These are phyloP conservation scores for Zootermopsis nevadensis DNA, from an alignment of 2,888 invertebrate species.

Conservation along the genomic window DNA sequence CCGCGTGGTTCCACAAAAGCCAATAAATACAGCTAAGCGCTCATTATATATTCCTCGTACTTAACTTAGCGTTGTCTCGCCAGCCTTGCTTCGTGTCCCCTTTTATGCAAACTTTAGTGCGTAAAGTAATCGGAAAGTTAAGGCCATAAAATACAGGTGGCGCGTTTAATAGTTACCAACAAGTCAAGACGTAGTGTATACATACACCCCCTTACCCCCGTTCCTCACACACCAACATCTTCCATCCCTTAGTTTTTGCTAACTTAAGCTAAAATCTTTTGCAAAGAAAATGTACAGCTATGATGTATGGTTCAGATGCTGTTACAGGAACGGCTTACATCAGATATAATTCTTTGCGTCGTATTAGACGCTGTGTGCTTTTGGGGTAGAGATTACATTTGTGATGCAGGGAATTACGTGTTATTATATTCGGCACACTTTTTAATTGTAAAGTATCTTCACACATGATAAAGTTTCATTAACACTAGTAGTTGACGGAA, in stretches of 20 bases:
- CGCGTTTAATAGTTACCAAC: conserved; percentile 48
- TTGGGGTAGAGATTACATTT: too few species aligned
- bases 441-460: too few species aligned
- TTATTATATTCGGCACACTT: too few species aligned
- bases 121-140: conserved; percentile 51
- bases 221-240: conserved; percentile 1
- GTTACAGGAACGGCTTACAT: conserved; percentile 18
- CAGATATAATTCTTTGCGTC: conserved; percentile 10
- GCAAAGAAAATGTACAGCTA: conserved; percentile 22
- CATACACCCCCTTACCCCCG: conserved; percentile 19
- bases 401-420: too few species aligned
- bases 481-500: too few species aligned
- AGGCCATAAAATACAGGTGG: conserved; percentile 52
- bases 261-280: conserved; percentile 42
- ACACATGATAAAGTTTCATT: too few species aligned
- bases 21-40: conserved; percentile 43
- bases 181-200: conserved; percentile 42
- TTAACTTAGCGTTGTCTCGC: conserved; percentile 35
- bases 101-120: conserved; percentile 44
- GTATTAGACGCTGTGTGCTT: neutral
- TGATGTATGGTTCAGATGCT: conserved; percentile 42
- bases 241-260: conserved; percentile 14
- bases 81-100: conserved; percentile 28
- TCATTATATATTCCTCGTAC: conserved; percentile 42
- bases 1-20: conserved; percentile 32